Percentiles rank a stretch among this genome's conserved stretches.
These are phyloP conservation scores for Ctenodactylus gundi DNA, from an alignment of 2,113 vertebrate genomes.

Conservation along the genomic window DNA sequence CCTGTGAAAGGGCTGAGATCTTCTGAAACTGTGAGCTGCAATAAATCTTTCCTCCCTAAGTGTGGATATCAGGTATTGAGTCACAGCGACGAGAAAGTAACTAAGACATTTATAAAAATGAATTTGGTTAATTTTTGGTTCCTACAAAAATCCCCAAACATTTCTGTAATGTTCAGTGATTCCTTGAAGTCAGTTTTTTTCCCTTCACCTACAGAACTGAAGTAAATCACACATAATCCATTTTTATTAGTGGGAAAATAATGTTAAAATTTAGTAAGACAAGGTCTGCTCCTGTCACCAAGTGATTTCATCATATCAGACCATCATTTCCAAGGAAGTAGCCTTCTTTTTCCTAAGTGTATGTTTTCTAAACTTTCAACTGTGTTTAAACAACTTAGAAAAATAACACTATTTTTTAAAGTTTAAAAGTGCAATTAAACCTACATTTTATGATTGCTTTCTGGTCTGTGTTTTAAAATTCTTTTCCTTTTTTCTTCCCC, in stretches of 20 bases:
- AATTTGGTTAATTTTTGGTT: conserved; percentile 43
- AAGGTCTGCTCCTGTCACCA: conserved; percentile 61
- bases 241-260: conserved; percentile 53
- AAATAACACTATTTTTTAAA: conserved; percentile 66
- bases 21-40: too few relatives aligned
- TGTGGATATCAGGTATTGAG: too few relatives aligned
- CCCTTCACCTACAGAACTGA: background rate
- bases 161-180: conserved; percentile 48
- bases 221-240: background rate
- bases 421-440: conserved; percentile 83
- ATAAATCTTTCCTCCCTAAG: too few relatives aligned
- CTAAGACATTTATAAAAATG: too few relatives aligned
- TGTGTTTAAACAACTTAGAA: conserved; percentile 75
- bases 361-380: conserved; percentile 76
- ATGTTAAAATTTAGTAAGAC: conserved; percentile 65
- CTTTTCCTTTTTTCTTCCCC: background rate
- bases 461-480: conserved; percentile 61
- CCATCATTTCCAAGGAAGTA: conserved; percentile 69
- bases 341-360: conserved; percentile 72
- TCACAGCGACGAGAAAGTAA: too few relatives aligned
- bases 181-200: background rate
- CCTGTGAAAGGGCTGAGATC: too few relatives aligned
- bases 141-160: conserved; percentile 46
- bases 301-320: conserved; percentile 46
- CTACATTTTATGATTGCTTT: conserved; percentile 81